These are phyloP conservation scores for Brachypterus glaber DNA, from an alignment of 2,888 invertebrate genomes.

Conservation along the genomic window DNA sequence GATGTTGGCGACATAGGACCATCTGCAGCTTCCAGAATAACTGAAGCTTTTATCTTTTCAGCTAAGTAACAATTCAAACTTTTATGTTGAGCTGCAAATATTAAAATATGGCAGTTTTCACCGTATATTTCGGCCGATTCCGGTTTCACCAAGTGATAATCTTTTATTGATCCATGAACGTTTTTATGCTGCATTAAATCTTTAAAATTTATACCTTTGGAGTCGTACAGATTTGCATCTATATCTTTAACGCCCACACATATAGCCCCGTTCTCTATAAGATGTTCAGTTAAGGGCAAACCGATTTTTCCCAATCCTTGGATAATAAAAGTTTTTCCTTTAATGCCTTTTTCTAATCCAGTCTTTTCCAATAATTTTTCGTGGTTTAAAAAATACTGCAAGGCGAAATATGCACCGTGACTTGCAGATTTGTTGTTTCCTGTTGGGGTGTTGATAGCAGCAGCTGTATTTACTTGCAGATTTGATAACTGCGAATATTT, in stretches of 20 bases:
- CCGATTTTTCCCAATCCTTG: conserved; percentile 37
- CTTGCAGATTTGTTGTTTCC: conserved; percentile 31
- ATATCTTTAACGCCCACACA: conserved; percentile 36
- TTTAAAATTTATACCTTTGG: conserved; percentile 31
- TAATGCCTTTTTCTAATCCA: conserved; percentile 24
- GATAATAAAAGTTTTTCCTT: conserved; percentile 35
- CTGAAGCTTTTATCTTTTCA: conserved; percentile 33
- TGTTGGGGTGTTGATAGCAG: too few relatives aligned
- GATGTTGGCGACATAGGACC: conserved; percentile 34
- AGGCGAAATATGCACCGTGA: conserved; percentile 27
- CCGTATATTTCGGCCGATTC: conserved; percentile 26
- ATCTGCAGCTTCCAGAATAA: conserved; percentile 36
- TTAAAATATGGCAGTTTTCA: conserved; percentile 33
- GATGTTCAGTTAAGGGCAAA: conserved; percentile 23
- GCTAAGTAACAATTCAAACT: conserved; percentile 32
- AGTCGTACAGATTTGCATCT: conserved; percentile 30
- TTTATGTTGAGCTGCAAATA: conserved; percentile 33
- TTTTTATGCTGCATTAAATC: conserved; percentile 26
- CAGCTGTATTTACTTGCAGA: conserved; percentile 15
- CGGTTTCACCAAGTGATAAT: conserved; percentile 26
- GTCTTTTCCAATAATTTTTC: conserved; percentile 26
- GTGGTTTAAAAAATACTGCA: conserved; percentile 30
- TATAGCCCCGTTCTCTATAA: conserved; percentile 30
- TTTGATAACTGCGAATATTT: conserved; percentile 20
- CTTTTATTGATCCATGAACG: conserved; percentile 25